These are phyloP conservation scores for Euschistus heros DNA, from an alignment of 1,140 invertebrate species.

Conservation along the genomic window DNA sequence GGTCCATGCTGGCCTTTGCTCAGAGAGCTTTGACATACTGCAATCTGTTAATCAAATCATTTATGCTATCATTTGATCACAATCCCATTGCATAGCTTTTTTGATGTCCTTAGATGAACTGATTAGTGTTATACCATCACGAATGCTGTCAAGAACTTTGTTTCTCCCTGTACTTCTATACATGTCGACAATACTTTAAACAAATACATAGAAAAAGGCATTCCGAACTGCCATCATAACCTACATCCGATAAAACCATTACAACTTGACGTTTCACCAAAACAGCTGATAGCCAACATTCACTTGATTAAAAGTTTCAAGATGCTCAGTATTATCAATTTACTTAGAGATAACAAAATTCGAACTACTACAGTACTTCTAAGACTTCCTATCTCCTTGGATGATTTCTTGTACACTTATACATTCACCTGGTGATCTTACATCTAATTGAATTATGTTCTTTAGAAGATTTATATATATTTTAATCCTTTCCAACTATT, in stretches of 20 bases:
- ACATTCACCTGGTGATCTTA: too few relatives aligned
- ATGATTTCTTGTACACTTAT: too few relatives aligned
- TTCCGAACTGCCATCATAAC: neutral
- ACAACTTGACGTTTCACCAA: conserved; percentile 5
- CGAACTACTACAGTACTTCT: too few relatives aligned
- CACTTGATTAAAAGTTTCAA: neutral
- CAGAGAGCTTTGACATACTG: conserved; percentile 13
- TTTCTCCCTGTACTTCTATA: neutral
- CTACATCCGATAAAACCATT: neutral
- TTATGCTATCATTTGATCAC: neutral
- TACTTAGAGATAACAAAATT: too few relatives aligned
- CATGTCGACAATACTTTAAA: neutral
- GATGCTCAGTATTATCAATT: too few relatives aligned
- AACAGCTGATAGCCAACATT: neutral
- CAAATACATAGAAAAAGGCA: neutral
- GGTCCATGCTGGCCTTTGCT: conserved; percentile 13
- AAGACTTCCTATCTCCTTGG: too few relatives aligned
- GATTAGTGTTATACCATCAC: neutral
- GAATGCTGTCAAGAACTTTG: neutral
- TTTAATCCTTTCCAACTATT: too few relatives aligned
- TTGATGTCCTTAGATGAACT: neutral
- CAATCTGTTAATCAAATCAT: conserved; percentile 4
- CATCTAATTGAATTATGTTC: too few relatives aligned
- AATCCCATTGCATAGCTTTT: neutral
- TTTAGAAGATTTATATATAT: too few relatives aligned